Percentiles rank a stretch among this genome's conserved stretches.
Evolutionary conservation across 2,113 vertebrate genomes (phyloP).

Genomic region (Barnardius zonarius): DNA sequence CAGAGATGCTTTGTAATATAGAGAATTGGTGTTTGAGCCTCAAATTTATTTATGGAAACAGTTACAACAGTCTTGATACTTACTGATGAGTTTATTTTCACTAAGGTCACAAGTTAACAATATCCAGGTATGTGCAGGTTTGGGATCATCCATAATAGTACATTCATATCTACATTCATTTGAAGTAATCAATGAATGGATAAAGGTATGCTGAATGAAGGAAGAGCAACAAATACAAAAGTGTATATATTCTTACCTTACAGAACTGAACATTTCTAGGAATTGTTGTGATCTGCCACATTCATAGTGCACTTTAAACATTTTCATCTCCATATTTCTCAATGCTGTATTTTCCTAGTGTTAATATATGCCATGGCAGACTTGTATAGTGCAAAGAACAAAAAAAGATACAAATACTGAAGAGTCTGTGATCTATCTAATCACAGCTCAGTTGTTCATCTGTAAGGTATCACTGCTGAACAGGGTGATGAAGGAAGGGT

Average conservation of each 20-base stretch:
- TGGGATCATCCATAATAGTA: background rate
- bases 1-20: background rate
- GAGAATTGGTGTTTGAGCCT: background rate
- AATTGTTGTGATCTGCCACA: background rate
- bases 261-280: background rate
- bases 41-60: background rate
- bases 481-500: conserved; percentile 29
- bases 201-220: background rate
- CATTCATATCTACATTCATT: background rate
- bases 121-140: background rate
- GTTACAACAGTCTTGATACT: background rate
- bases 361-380: conserved; percentile 12
- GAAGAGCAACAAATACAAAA: background rate
- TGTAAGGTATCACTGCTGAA: conserved; percentile 10
- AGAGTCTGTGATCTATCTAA: conserved; percentile 16
- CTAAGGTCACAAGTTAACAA: background rate
- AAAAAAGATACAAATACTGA: background rate
- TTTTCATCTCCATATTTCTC: background rate
- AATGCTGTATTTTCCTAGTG: conserved; percentile 4
- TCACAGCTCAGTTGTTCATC: conserved; percentile 40
- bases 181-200: background rate
- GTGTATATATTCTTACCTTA: background rate
- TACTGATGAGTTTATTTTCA: background rate
- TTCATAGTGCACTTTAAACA: background rate
- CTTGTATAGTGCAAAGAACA: background rate